Percentiles rank a stretch among this genome's conserved stretches.
These are phyloP conservation scores for Edolisoma coerulescens DNA, from an alignment of 2,113 vertebrate genomes.

Conservation along the genomic window DNA sequence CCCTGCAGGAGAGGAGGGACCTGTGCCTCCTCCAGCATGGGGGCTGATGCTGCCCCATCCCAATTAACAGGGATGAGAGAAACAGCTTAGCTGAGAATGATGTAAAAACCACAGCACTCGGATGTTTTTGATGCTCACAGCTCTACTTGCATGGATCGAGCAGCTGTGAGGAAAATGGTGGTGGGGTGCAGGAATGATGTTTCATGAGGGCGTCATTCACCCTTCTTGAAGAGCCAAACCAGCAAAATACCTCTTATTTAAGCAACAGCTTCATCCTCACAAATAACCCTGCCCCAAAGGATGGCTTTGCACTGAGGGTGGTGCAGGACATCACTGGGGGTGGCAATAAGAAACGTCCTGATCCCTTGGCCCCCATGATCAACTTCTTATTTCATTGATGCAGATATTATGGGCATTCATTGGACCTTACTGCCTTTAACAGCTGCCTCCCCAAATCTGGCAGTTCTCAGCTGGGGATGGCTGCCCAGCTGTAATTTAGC, in stretches of 20 bases:
- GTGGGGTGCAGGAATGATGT: not conserved
- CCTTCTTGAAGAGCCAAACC: not conserved
- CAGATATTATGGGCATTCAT: fast-evolving
- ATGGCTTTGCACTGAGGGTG: not conserved
- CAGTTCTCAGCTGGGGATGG: fast-evolving
- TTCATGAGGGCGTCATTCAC: not conserved
- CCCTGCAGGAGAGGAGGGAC: not conserved
- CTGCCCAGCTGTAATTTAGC: not conserved
- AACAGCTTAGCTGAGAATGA: not conserved
- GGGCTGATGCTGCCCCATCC: not conserved
- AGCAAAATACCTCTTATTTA: not conserved
- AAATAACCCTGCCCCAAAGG: not conserved
- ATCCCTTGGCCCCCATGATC: fast-evolving
- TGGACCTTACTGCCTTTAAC: not conserved
- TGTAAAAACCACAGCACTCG: not conserved
- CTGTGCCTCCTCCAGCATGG: not conserved
- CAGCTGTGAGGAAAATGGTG: not conserved
- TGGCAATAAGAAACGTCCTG: not conserved
- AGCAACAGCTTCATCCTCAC: not conserved
- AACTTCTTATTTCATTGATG: not conserved
- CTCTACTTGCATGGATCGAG: not conserved
- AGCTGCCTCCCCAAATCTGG: not conserved
- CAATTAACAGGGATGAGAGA: not conserved
- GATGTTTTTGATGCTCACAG: not conserved
- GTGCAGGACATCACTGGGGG: not conserved